phyloP scores from a whole-genome alignment of 1,140 invertebrate genomes.

The Caenorhabditis remanei region DNA sequence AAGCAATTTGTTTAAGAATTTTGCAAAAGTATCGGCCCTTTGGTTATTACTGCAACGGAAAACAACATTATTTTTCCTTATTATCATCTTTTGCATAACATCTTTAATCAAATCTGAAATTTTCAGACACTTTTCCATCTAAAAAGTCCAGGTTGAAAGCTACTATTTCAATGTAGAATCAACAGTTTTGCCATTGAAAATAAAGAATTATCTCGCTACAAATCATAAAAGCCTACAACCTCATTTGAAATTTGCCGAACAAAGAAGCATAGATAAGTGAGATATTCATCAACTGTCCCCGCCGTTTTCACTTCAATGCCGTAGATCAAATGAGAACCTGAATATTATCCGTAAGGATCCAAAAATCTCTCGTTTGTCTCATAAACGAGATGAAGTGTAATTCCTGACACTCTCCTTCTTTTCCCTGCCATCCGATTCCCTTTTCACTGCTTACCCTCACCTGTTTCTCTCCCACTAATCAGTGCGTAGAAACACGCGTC shows the following conservation, averaged over 20 bases:
- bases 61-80: too few relatives aligned
- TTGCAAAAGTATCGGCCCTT: too few relatives aligned
- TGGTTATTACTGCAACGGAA: too few relatives aligned
- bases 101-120: too few relatives aligned
- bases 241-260: slow-evolving; percentile 11
- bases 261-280: slow-evolving; percentile 37
- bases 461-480: background rate
- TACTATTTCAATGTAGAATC: too few relatives aligned
- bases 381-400: background rate
- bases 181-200: too few relatives aligned
- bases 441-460: background rate
- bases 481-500: slow-evolving; percentile 27
- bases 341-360: slow-evolving; percentile 41
- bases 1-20: too few relatives aligned
- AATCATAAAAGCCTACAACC: slow-evolving; percentile 5
- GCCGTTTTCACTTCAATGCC: background rate
- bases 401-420: background rate
- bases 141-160: too few relatives aligned
- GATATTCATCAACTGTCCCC: background rate
- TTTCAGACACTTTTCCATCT: too few relatives aligned
- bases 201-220: background rate
- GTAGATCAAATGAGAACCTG: slow-evolving; percentile 39
- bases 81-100: too few relatives aligned
- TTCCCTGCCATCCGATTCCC: background rate
- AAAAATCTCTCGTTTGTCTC: slow-evolving; percentile 9